A percentile compares a stretch with the other conserved stretches of the same genome.
phyloP scores from a whole-genome alignment of 2,113 vertebrate genomes.

The Camelus dromedarius region DNA sequence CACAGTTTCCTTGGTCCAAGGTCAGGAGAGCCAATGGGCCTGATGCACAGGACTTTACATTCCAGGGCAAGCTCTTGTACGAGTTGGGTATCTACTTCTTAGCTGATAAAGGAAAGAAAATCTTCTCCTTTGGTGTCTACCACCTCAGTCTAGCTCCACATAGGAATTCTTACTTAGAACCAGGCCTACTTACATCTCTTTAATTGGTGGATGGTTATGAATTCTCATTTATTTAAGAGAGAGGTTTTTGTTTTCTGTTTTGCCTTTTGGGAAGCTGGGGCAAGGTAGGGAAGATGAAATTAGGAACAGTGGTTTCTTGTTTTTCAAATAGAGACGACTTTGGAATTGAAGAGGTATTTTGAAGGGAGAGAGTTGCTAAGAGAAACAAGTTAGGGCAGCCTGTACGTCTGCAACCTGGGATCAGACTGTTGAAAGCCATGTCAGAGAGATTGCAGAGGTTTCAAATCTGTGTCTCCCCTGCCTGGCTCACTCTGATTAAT shows the following conservation, averaged over 20 bases:
- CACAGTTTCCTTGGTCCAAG: not conserved
- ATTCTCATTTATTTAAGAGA: constrained; percentile 45
- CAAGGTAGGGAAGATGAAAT: constrained; percentile 46
- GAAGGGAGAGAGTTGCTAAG: constrained; percentile 12
- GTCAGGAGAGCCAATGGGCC: not conserved
- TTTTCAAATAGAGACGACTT: constrained; percentile 30
- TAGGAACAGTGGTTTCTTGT: not conserved
- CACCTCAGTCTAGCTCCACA: not conserved
- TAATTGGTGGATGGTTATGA: constrained; percentile 29
- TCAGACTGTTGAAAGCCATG: constrained; percentile 13
- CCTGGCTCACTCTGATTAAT: constrained; percentile 41
- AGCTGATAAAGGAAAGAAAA: not conserved
- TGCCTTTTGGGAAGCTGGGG: constrained; percentile 17
- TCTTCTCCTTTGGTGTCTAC: not conserved
- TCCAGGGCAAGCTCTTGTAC: not conserved
- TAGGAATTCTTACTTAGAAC: constrained; percentile 9
- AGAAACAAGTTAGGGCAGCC: constrained; percentile 40
- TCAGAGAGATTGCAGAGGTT: constrained; percentile 19
- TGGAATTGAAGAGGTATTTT: constrained; percentile 49
- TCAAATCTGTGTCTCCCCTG: constrained; percentile 5
- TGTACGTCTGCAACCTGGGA: not conserved
- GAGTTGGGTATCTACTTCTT: constrained; percentile 23
- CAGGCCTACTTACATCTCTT: not conserved
- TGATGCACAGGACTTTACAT: not conserved
- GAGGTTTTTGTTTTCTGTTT: constrained; percentile 41